A percentile compares a stretch with the other conserved stretches of the same genome.
Conservation (phyloP, 2,113 vertebrate species). For the Marmota monax region DNA sequence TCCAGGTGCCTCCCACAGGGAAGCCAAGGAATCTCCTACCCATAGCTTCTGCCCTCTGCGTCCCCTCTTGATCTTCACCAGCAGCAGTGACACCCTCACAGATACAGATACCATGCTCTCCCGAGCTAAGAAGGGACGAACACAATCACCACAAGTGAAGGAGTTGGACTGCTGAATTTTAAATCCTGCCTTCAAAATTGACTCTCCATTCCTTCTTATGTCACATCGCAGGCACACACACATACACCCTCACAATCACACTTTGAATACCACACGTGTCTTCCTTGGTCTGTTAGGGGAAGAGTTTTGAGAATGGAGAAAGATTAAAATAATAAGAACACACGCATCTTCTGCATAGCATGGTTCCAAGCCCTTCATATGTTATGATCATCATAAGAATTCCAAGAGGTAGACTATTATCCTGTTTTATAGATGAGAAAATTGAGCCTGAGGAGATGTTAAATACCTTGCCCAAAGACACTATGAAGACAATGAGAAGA, state of each 20-base stretch:
- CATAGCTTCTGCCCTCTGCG: background rate
- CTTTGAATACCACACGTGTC: background rate
- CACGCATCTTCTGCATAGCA: fast-evolving
- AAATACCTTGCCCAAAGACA: background rate
- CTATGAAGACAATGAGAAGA: background rate
- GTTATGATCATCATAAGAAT: background rate
- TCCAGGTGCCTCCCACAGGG: background rate
- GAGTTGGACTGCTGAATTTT: conserved; percentile 47
- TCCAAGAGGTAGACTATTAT: background rate
- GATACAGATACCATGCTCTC: too few relatives aligned
- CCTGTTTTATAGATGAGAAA: background rate
- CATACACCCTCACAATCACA: background rate
- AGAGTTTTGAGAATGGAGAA: background rate
- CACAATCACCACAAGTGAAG: background rate
- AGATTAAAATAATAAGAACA: background rate
- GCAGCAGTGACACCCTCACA: background rate
- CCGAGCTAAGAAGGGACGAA: background rate
- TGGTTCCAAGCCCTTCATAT: background rate
- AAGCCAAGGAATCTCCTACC: background rate
- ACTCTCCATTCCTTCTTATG: background rate
- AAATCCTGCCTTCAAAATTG: background rate
- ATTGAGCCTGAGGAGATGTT: background rate
- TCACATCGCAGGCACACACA: background rate
- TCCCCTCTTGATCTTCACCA: conserved; percentile 29
- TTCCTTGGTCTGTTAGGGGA: background rate